Evolutionary conservation across 2,797 vertebrate genomes (phyloP).

Genomic region (Thaleichthys pacificus): DNA sequence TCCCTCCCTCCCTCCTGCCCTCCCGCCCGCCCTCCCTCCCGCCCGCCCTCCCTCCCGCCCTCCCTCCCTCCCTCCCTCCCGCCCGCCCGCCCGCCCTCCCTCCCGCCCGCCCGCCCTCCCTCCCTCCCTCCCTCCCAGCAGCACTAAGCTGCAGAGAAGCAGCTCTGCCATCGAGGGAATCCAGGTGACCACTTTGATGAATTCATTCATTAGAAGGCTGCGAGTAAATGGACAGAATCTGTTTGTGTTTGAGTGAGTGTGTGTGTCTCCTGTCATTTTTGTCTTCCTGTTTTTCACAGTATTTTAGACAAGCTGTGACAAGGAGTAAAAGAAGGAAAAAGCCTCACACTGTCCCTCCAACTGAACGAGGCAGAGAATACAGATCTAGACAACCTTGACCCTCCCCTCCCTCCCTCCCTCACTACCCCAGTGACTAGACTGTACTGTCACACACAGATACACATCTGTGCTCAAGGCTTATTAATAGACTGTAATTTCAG

Average conservation of each 20-base stretch:
- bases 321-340: not conserved
- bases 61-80: not conserved
- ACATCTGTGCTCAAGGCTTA: not conserved
- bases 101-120: not conserved
- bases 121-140: not conserved
- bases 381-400: slow-evolving; percentile 4
- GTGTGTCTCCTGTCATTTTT: not conserved
- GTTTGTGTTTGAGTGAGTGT: slow-evolving; percentile 3
- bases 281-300: not conserved
- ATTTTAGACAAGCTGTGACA: not conserved
- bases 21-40: too few species aligned
- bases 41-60: not conserved
- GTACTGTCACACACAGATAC: not conserved
- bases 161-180: slow-evolving; percentile 36
- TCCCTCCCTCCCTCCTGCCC: not conserved
- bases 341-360: not conserved
- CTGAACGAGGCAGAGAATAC: not conserved
- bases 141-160: slow-evolving; percentile 2
- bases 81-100: not conserved
- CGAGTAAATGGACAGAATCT: slow-evolving; percentile 35
- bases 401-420: not conserved
- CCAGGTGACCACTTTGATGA: slow-evolving; percentile 33
- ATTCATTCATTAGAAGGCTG: slow-evolving; percentile 44
- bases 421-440: not conserved
- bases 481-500: slow-evolving; percentile 3